phyloP scores from a whole-genome alignment of 2,888 invertebrate genomes.

The Lasioglossum zephyrum region DNA sequence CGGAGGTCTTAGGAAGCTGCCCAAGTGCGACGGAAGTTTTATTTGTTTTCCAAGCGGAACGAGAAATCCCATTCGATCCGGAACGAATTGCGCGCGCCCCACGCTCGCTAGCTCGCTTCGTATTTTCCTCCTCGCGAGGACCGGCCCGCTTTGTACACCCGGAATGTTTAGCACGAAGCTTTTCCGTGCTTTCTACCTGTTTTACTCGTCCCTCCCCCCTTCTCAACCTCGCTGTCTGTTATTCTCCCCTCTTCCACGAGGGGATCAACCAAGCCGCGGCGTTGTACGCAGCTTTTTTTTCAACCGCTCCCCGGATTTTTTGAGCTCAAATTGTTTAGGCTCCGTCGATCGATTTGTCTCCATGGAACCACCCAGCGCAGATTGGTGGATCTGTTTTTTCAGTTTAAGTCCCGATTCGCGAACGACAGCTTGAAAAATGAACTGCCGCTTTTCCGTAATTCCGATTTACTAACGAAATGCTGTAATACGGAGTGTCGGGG shows the following conservation, averaged over 20 bases:
- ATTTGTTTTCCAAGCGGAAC: constrained; percentile 49
- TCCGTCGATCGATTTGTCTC: not conserved
- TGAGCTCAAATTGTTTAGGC: not conserved
- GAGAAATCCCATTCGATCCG: constrained; percentile 46
- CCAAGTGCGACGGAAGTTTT: constrained; percentile 60
- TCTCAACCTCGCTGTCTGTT: not conserved
- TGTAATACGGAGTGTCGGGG: not conserved
- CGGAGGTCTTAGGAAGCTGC: constrained; percentile 57
- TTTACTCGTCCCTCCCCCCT: not conserved
- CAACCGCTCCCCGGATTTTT: not conserved
- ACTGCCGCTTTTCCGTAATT: not conserved
- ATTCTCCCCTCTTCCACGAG: not conserved
- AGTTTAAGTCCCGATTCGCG: not conserved
- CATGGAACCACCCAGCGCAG: not conserved
- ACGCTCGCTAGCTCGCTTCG: not conserved
- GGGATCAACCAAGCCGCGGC: not conserved
- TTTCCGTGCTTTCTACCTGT: not conserved
- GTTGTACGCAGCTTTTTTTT: not conserved
- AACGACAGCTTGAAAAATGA: not conserved
- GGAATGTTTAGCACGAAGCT: not conserved
- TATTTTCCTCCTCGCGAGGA: constrained; percentile 18
- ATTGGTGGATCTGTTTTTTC: not conserved
- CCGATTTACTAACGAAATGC: not conserved
- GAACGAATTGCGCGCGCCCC: constrained; percentile 24
- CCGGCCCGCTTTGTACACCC: not conserved